These are phyloP conservation scores for Ptychadena robeensis DNA, from an alignment of 2,797 vertebrate species.

Conservation along the genomic window DNA sequence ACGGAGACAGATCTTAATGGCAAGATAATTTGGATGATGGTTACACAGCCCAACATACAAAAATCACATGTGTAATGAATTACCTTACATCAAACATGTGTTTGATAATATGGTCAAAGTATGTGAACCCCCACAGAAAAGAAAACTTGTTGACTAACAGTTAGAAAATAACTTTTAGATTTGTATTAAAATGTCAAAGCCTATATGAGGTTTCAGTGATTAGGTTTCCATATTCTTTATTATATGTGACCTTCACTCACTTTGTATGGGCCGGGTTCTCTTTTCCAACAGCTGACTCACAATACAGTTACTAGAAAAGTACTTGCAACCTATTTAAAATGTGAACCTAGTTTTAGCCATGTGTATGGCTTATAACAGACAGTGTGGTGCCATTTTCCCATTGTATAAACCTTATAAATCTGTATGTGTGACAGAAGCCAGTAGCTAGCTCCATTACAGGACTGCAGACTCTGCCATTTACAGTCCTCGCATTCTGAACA, in stretches of 20 bases:
- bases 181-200: background rate
- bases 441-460: slow-evolving; percentile 26
- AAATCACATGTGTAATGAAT: too few relatives aligned
- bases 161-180: background rate
- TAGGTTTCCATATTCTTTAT: too few relatives aligned
- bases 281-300: background rate
- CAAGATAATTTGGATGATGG: too few relatives aligned
- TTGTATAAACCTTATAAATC: slow-evolving; percentile 53
- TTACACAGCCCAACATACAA: too few relatives aligned
- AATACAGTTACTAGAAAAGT: background rate
- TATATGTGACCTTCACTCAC: too few relatives aligned
- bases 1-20: too few relatives aligned
- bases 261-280: background rate
- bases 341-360: background rate
- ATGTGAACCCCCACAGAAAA: too few relatives aligned
- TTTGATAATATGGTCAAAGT: too few relatives aligned
- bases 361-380: slow-evolving; percentile 49
- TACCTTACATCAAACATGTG: too few relatives aligned
- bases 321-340: background rate
- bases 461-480: slow-evolving; percentile 38
- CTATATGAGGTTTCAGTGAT: background rate
- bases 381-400: slow-evolving; percentile 38
- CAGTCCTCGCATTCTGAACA: slow-evolving; percentile 27
- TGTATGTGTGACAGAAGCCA: slow-evolving; percentile 49
- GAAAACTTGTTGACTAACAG: too few relatives aligned